Evolutionary conservation across 35 echinoderm and acorn worm genomes (phyloP).

Genomic region (Amphiura filiformis): DNA sequence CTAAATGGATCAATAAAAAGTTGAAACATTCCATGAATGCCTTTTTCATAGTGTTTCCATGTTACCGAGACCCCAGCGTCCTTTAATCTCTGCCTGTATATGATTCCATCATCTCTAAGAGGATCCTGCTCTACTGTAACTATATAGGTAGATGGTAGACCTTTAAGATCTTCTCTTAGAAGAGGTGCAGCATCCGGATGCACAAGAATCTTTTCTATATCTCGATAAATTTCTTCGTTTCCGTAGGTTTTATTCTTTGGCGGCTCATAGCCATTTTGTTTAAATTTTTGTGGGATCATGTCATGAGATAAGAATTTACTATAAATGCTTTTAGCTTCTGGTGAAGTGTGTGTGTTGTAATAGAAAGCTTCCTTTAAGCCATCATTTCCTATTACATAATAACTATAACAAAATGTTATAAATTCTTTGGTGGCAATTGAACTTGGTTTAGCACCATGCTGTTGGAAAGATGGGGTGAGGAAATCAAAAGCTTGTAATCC

Average conservation of each 20-base stretch:
- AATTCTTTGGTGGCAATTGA: neutral
- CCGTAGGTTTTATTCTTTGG: conserved; percentile 23
- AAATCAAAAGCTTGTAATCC: conserved; percentile 52
- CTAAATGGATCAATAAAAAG: neutral
- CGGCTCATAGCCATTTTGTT: conserved; percentile 18
- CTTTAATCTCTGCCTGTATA: conserved; percentile 46
- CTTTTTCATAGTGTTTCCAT: conserved; percentile 60
- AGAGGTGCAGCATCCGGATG: conserved; percentile 52
- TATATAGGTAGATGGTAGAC: conserved; percentile 69
- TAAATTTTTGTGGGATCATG: conserved; percentile 47
- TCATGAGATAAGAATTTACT: neutral
- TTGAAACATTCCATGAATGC: conserved; percentile 56
- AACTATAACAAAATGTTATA: neutral
- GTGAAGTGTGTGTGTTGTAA: neutral
- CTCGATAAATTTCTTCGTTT: conserved; percentile 18
- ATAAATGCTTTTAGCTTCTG: neutral
- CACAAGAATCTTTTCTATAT: conserved; percentile 19
- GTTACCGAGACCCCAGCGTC: conserved; percentile 46
- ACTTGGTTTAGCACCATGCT: conserved; percentile 5
- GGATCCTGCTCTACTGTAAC: conserved; percentile 54
- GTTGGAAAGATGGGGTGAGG: conserved; percentile 29
- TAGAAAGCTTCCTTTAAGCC: neutral
- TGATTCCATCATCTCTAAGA: conserved; percentile 71
- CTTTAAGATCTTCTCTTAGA: conserved; percentile 39
- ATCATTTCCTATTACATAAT: neutral